A percentile compares a stretch with the other conserved stretches of the same genome.
Conservation (phyloP, 2,888 invertebrate species). For the Thumatha senex region DNA sequence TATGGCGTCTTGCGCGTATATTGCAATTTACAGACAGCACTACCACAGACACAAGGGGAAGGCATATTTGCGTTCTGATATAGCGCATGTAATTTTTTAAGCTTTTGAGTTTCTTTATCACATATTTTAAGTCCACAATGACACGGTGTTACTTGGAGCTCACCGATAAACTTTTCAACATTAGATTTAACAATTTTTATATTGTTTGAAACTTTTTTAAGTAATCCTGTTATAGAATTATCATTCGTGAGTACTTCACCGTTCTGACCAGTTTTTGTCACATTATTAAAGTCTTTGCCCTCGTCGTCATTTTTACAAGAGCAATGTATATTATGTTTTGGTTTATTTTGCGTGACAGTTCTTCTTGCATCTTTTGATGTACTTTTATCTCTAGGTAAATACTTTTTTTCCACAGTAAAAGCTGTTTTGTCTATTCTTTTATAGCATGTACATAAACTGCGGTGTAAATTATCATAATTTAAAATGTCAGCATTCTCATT, state of each 20-base stretch:
- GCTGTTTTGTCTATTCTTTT: neutral
- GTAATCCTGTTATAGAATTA: neutral
- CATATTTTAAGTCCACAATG: constrained; percentile 17
- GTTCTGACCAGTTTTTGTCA: no score
- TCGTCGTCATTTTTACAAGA: neutral
- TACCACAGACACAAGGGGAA: constrained; percentile 22
- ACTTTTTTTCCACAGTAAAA: neutral
- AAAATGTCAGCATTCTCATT: constrained; percentile 4
- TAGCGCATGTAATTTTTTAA: neutral
- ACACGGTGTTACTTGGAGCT: neutral
- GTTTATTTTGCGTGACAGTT: neutral
- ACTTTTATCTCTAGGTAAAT: neutral
- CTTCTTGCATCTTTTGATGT: neutral
- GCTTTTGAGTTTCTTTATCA: constrained; percentile 12
- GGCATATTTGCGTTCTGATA: neutral
- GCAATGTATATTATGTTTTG: neutral
- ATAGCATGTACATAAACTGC: neutral
- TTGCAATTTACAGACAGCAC: constrained; percentile 12
- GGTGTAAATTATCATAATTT: neutral
- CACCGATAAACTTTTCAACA: neutral
- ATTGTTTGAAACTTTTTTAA: neutral
- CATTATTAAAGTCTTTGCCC: no score
- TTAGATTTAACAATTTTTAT: neutral
- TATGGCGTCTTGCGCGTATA: neutral
- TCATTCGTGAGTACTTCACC: neutral